These are phyloP conservation scores for Xiphydria camelus DNA, from an alignment of 2,888 invertebrate species.

Conservation along the genomic window DNA sequence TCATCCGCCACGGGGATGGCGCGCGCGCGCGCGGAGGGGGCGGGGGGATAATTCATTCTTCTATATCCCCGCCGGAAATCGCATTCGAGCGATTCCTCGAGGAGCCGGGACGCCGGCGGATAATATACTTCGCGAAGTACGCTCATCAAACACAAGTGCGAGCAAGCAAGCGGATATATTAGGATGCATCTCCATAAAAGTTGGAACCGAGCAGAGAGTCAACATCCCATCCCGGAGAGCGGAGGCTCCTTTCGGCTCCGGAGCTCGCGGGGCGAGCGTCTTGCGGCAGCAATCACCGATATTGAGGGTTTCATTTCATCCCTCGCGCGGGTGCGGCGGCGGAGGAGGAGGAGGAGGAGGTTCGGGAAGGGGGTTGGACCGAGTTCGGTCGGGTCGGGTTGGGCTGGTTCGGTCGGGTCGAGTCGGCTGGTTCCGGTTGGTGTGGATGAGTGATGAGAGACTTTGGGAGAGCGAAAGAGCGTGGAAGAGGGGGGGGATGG, in stretches of 20 bases:
- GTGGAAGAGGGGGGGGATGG: conserved; percentile 7
- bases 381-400: background rate
- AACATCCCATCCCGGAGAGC: conserved; percentile 35
- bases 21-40: too few relatives aligned
- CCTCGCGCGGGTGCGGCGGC: conserved; percentile 23
- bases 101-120: conserved; percentile 36
- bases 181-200: conserved; percentile 59
- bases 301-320: conserved; percentile 58
- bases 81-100: conserved; percentile 52
- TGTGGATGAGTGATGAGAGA: background rate
- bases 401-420: background rate
- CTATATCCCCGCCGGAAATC: conserved; percentile 44
- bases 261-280: conserved; percentile 45
- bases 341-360: background rate
- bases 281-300: conserved; percentile 57
- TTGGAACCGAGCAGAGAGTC: conserved; percentile 52
- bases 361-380: background rate
- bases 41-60: conserved; percentile 41
- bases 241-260: conserved; percentile 42
- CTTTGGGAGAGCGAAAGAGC: too few relatives aligned
- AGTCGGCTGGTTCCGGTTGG: too few relatives aligned
- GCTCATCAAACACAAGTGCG: conserved; percentile 58
- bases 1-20: too few relatives aligned
- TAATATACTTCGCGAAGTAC: conserved; percentile 53
- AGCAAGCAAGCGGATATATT: conserved; percentile 56